Base-by-base conservation (phyloP, 1,140 invertebrate species). In the Leptinotarsa lineolata region DNA sequence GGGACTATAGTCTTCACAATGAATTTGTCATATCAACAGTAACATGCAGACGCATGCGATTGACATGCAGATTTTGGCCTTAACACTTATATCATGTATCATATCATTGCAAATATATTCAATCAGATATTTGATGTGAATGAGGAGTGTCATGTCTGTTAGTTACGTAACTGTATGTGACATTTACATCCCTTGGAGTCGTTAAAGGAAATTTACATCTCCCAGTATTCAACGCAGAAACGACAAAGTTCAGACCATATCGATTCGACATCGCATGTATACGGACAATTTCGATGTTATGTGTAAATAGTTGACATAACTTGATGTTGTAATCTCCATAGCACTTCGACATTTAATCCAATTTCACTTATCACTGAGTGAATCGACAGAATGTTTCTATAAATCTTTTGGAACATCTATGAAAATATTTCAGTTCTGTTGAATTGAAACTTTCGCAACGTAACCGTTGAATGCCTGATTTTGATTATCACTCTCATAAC, bases 171-270 rank as follows among this genome's bases (percentile, higher is more conserved):
- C n/a, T 64, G n/a, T 64, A 30, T 64, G 61, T 64, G 61, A 64
- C 61, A 64, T 22, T 64, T 64, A 64, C 61, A 64, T 64, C 20
- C 61, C 61, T 64, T 64, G 20, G n/a, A 30, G 20, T 16, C 24
- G 61, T 64, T 54, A 8, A 39, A 64, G 63, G 63, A 20, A 24
- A 39, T 64, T 64, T 24, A 64, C 63, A 22, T 24, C 63, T 22
- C 16, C 16, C 63, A 64, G 18, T 24, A 22, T 24, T 15, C 63
- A 64, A 16, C 63, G 20, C 16, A 20, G 21, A n/a, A 20, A 20
- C 16, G 20, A 24, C 63, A 20, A 64, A 64, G 63, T 22, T 39
- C 21, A 39, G 13, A 13, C 20, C 5, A 39, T 64, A 64, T 64
- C n/a, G 16, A 54, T 54, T 54, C n/a, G 4, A 54, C 48, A 54